These are phyloP conservation scores for Semicossyphus pulcher DNA, from an alignment of 2,113 vertebrate species.

Conservation along the genomic window DNA sequence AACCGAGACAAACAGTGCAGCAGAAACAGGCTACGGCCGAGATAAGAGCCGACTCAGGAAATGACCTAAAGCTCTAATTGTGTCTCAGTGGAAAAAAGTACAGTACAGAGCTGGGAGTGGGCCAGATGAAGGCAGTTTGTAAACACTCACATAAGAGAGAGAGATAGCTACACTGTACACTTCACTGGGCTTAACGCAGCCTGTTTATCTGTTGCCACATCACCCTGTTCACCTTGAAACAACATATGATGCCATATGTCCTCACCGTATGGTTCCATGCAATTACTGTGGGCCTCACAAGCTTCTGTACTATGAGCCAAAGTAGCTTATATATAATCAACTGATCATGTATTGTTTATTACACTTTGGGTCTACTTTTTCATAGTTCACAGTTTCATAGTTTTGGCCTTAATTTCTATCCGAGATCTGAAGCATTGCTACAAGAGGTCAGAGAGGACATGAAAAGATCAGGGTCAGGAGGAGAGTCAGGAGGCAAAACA, in stretches of 20 bases:
- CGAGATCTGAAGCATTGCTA: not conserved
- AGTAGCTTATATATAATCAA: not conserved
- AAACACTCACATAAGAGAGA: constrained; percentile 49
- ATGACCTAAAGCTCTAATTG: constrained; percentile 74
- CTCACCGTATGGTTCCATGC: constrained; percentile 54
- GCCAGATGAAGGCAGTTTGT: constrained; percentile 34
- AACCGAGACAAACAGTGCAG: constrained; percentile 48
- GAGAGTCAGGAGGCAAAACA: not conserved
- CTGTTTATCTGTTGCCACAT: constrained; percentile 52
- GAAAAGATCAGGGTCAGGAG: too few relatives aligned
- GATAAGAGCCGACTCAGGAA: constrained; percentile 76
- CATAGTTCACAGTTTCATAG: too few relatives aligned
- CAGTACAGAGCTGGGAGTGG: constrained; percentile 37
- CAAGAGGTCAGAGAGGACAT: not conserved
- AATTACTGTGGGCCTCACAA: constrained; percentile 25
- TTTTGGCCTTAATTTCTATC: not conserved
- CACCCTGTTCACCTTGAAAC: constrained; percentile 30
- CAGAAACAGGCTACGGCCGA: constrained; percentile 45
- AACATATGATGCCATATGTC: constrained; percentile 58
- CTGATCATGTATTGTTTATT: not conserved
- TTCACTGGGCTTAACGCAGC: constrained; percentile 6
- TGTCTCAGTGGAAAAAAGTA: constrained; percentile 59
- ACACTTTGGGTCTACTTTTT: not conserved
- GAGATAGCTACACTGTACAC: not conserved
- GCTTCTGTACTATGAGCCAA: constrained; percentile 13